phyloP scores from a whole-genome alignment of 1,140 invertebrate species.

The Ostrea denselamellosa region DNA sequence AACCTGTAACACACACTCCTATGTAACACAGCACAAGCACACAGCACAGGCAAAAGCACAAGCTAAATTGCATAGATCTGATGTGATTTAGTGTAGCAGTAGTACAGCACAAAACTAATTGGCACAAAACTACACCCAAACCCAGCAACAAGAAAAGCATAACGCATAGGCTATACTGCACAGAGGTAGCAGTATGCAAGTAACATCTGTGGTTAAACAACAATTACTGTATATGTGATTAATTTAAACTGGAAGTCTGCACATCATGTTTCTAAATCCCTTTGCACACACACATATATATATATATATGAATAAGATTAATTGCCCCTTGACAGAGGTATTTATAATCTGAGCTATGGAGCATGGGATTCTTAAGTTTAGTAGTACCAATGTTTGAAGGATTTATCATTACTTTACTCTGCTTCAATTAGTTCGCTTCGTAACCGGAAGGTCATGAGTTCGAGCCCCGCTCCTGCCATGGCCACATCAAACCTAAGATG shows the following conservation, averaged over 20 bases:
- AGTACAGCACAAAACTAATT: not conserved
- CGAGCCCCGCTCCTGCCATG: no score
- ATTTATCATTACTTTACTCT: no score
- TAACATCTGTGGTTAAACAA: no score
- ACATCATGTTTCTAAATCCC: not conserved
- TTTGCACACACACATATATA: not conserved
- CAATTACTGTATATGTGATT: no score
- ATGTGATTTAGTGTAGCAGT: not conserved
- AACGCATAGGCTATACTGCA: not conserved
- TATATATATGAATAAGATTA: not conserved
- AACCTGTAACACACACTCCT: slow-evolving; percentile 61
- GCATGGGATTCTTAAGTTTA: no score
- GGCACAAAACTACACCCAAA: not conserved
- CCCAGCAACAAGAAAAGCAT: not conserved
- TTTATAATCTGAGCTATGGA: no score
- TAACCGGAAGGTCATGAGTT: no score
- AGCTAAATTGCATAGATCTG: not conserved
- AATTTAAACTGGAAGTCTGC: not conserved
- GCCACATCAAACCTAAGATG: no score
- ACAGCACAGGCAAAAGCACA: slow-evolving; percentile 28
- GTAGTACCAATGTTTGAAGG: no score
- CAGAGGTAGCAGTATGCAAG: not conserved
- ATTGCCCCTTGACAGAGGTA: not conserved
- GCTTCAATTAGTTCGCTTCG: no score
- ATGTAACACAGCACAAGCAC: slow-evolving; percentile 35